Percentiles rank a stretch among this genome's conserved stretches.
These are phyloP conservation scores for Acrobasis consociella DNA, from an alignment of 2,888 invertebrate genomes.

Conservation along the genomic window DNA sequence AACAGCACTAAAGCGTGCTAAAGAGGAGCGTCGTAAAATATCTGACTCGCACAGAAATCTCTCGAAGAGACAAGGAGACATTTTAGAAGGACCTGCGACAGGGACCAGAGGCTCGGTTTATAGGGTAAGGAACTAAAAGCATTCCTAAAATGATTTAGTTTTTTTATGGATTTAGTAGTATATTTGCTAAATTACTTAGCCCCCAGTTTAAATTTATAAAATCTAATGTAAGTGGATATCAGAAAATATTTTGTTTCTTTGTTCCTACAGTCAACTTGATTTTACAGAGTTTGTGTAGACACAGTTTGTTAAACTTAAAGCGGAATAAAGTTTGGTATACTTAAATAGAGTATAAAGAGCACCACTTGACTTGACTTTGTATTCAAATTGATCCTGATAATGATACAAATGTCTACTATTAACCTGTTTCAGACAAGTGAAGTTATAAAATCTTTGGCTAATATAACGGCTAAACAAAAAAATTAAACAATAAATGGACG, in stretches of 20 bases:
- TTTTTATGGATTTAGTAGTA: too few species aligned
- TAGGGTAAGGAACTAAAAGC: slow-evolving; percentile 43
- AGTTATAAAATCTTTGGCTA: slow-evolving; percentile 73
- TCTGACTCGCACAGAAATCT: slow-evolving; percentile 52
- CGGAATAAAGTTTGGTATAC: too few species aligned
- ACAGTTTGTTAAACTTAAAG: too few species aligned
- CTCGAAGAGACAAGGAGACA: slow-evolving; percentile 63
- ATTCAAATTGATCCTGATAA: too few species aligned
- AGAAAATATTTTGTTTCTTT: too few species aligned
- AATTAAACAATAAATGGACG: slow-evolving; percentile 67
- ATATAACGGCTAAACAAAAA: slow-evolving; percentile 55
- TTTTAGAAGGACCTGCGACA: slow-evolving; percentile 51
- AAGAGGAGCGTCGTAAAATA: slow-evolving; percentile 70
- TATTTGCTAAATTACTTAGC: too few species aligned
- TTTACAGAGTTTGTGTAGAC: too few species aligned
- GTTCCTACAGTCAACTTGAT: too few species aligned
- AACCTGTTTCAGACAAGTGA: slow-evolving; percentile 64
- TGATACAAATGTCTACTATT: not conserved
- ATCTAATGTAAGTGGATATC: too few species aligned
- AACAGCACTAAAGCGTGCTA: slow-evolving; percentile 82
- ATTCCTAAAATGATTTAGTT: not conserved
- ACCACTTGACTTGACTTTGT: too few species aligned
- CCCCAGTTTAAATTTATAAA: too few species aligned
- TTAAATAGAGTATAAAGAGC: too few species aligned
- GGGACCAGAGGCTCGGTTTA: slow-evolving; percentile 42